Conservation (phyloP, 2,888 invertebrate genomes). For the Asteroscopus sphinx region DNA sequence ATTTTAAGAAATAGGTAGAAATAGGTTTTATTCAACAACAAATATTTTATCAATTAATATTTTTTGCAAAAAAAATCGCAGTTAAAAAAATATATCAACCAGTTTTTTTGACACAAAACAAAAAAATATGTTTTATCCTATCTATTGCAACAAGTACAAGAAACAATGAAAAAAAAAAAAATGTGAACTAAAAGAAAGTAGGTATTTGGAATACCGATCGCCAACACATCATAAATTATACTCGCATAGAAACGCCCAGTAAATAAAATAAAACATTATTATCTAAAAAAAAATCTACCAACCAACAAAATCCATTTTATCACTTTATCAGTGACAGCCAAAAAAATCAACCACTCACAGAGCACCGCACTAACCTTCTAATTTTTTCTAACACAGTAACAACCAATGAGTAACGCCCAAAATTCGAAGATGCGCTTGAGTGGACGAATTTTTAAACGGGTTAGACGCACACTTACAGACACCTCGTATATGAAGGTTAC, state of each 20-base stretch:
- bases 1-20: too few species aligned
- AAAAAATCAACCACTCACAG: conserved; percentile 61
- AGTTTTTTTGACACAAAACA: too few species aligned
- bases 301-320: conserved; percentile 48
- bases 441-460: conserved; percentile 78
- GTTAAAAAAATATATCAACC: too few species aligned
- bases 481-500: conserved; percentile 10
- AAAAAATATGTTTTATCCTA: too few species aligned
- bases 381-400: conserved; percentile 74
- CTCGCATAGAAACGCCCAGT: background rate
- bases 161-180: too few species aligned
- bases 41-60: too few species aligned
- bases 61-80: too few species aligned
- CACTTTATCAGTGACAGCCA: conserved; percentile 29
- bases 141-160: too few species aligned
- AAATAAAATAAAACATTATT: conserved; percentile 20
- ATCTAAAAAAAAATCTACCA: conserved; percentile 37
- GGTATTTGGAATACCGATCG: too few species aligned
- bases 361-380: conserved; percentile 60
- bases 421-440: conserved; percentile 77
- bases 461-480: conserved; percentile 77
- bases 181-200: too few species aligned
- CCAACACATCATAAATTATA: too few species aligned
- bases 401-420: conserved; percentile 71
- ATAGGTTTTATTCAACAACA: too few species aligned